Conservation (phyloP, 2,888 invertebrate genomes). For the Macrophya alboannulata region DNA sequence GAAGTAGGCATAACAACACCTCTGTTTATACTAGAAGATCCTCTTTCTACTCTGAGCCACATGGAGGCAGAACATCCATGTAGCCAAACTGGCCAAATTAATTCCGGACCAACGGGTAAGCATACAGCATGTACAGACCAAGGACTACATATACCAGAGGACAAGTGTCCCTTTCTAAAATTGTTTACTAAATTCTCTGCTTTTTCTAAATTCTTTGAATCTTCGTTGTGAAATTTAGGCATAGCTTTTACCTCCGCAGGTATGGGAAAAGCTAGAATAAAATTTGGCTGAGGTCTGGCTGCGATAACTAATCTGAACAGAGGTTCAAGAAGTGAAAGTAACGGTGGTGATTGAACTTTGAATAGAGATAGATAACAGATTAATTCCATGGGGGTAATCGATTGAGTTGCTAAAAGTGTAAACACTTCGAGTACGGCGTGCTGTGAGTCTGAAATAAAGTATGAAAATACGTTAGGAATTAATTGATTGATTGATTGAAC, state of each 20-base stretch:
- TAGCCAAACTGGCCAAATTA: slow-evolving; percentile 84
- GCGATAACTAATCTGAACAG: slow-evolving; percentile 81
- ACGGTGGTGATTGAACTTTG: slow-evolving; percentile 82
- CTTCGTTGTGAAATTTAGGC: slow-evolving; percentile 64
- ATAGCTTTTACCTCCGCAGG: slow-evolving; percentile 57
- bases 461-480: slow-evolving; percentile 54
- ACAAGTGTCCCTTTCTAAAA: slow-evolving; percentile 75
- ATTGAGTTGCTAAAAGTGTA: slow-evolving; percentile 81
- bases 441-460: slow-evolving; percentile 83
- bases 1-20: slow-evolving; percentile 64
- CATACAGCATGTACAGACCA: slow-evolving; percentile 78
- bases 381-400: slow-evolving; percentile 82
- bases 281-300: slow-evolving; percentile 82
- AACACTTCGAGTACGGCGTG: slow-evolving; percentile 86
- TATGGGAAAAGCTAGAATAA: slow-evolving; percentile 82
- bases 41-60: slow-evolving; percentile 82
- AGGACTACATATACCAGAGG: slow-evolving; percentile 76
- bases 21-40: slow-evolving; percentile 64
- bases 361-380: slow-evolving; percentile 84
- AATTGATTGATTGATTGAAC: slow-evolving; percentile 50
- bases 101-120: slow-evolving; percentile 75
- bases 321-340: slow-evolving; percentile 82
- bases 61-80: slow-evolving; percentile 83
- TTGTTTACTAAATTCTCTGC: slow-evolving; percentile 76
- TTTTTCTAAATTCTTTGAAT: slow-evolving; percentile 72